Base-by-base conservation (phyloP, 2,888 invertebrate genomes). In the Rhabditoides inermis region DNA sequence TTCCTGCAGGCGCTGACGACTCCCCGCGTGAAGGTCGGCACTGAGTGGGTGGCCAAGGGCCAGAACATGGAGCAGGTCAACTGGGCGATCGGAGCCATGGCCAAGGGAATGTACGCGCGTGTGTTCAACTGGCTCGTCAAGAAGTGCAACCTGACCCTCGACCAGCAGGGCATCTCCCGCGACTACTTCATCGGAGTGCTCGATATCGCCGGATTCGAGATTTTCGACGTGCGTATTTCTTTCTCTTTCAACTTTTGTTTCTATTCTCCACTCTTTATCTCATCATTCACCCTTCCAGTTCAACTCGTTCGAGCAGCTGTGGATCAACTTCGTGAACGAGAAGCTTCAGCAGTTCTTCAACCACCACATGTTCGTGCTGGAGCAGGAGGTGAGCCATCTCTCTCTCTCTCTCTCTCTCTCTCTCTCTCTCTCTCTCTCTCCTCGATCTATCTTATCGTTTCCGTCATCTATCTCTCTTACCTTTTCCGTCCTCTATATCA, bases 121-220 rank as follows among this genome's bases (percentile, higher is more conserved):
- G 79, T 81, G 73, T 81, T 81, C 76, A 72, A 75, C 56, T 98
- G 88, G 88, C 84, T 98, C 79, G 95, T 98, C 79, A 90, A 89
- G 84, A 91, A 91, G 82, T 92, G 95, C 87, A 98, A 98, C 87
- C 89, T 91, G 82, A 98, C 98, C 76, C 53, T 73, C 49, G 70
- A 72, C 89, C 71, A 72, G 59, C 66, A 73, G 61, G 74, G 73
- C 44, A 65, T 70, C 53, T 49, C 50, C 51, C 68, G 74, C 45
- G 73, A 75, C 51, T 70, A 63, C 61, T 73, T 73, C 70, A 73
- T 73, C 57, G 73, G 73, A 51, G 72, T 72, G 42, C 74, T 80
- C 65, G 81, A 81, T 74, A 81, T 81, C 70, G 81, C 81, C 62
- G 81, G 81, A 58, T 81, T 81, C 72, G 81, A 81, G 70, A 81